Percentiles rank a stretch among this genome's conserved stretches.
phyloP scores from a whole-genome alignment of 1,140 invertebrate genomes.

The Zaprionus taronus region DNA sequence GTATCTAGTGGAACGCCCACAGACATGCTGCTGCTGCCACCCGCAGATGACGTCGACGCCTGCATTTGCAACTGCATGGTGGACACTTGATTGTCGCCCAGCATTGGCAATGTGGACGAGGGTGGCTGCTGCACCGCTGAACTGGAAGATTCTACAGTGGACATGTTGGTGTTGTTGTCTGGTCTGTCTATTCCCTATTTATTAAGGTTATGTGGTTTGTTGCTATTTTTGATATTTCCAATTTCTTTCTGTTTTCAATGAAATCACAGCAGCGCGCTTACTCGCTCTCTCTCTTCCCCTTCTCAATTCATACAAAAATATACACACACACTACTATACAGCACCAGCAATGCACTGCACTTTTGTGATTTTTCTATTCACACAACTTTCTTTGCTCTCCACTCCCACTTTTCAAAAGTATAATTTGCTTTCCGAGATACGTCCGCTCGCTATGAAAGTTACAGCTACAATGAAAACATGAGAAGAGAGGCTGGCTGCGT shows the following conservation, averaged over 20 bases:
- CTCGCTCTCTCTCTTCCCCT: constrained; percentile 18
- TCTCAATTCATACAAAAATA: constrained; percentile 9
- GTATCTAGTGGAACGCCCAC: constrained; percentile 69
- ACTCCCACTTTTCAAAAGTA: constrained; percentile 32
- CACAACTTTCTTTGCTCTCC: constrained; percentile 51
- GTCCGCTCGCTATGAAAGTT: constrained; percentile 30
- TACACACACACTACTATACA: constrained; percentile 25
- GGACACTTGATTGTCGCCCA: constrained; percentile 66
- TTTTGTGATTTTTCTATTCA: constrained; percentile 51
- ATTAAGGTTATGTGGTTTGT: constrained; percentile 1
- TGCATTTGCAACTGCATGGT: constrained; percentile 59
- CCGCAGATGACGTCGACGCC: constrained; percentile 65
- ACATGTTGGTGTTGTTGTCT: constrained; percentile 51
- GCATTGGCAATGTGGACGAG: constrained; percentile 63
- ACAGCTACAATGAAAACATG: constrained; percentile 32
- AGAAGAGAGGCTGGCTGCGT: neutral
- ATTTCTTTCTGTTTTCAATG: constrained; percentile 20
- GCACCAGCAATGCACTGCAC: constrained; percentile 37
- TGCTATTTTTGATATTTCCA: constrained; percentile 17
- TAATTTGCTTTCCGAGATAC: constrained; percentile 20
- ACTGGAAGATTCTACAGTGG: constrained; percentile 80
- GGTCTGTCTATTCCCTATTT: constrained; percentile 1
- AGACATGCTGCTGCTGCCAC: constrained; percentile 39
- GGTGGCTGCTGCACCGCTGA: constrained; percentile 74
- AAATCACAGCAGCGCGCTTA: constrained; percentile 19